Evolutionary conservation across 2,797 vertebrate genomes (phyloP), one percentile per base, ranked within the genome.

Genomic region (Spatula versicolor): DNA sequence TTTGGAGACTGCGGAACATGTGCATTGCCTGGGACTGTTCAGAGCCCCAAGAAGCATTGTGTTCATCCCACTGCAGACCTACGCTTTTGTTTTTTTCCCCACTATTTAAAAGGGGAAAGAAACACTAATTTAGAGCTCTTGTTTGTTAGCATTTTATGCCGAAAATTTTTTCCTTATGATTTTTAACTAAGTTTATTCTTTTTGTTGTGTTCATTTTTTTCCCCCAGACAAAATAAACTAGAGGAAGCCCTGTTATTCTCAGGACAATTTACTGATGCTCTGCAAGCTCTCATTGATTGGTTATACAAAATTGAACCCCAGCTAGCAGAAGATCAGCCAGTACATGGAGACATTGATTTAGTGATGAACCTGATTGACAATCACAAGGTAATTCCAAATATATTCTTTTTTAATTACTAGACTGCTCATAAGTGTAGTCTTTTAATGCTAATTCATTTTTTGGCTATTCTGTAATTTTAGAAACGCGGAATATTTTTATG

Each of bases 261-360:
- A 0, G 99, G 99, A 56, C 99, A 99, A 94, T 99, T 99, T 97
- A 99, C 99, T 67, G 99, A 99, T 19, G 99, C 99, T 86, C 98
- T 99, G 63, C 99, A 99, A 97, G 99, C 99, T 94, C 99, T 99
- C 74, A 99, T 99, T 90, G 99, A 99, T 91, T 99, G 99, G 99
- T 98, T 99, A 16, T 99, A 99, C 93, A 98, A 98, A 97, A 98
- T 99, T 83, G 99, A 99, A 85, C 99, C 99, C 74, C 99, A 99
- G 83, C 95, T 99, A 95, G 99, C 99, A 13, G 99, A 99, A 97
- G 99, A 99, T 94, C 99, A 99, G 93, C 99, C 99, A 1, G 98
- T 99, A 25, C 99, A 99, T 0, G 99, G 99, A 95, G 99, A 99
- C 97, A 98, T 99, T 50, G 99, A 99, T 98, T 98, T 99, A 93